phyloP scores from a whole-genome alignment of 2,113 vertebrate species.

The Campylomormyrus numenius region DNA sequence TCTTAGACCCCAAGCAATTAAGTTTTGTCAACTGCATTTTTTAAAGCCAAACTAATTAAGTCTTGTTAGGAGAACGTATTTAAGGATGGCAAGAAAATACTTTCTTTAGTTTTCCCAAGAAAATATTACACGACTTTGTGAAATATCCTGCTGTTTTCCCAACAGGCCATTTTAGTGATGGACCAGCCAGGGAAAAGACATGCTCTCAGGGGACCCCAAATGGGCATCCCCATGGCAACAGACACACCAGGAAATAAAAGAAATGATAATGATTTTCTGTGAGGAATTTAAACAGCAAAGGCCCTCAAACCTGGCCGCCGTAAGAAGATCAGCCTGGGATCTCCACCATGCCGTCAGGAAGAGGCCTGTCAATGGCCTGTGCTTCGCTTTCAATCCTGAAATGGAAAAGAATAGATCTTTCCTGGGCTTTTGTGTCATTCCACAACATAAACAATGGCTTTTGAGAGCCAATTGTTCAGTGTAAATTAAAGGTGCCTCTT shows the following conservation, averaged over 20 bases:
- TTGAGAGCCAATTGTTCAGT: conserved; percentile 3
- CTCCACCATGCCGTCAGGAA: not conserved
- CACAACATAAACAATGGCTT: conserved; percentile 11
- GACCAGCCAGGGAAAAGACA: not conserved
- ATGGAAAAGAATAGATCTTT: not conserved
- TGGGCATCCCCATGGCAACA: not conserved
- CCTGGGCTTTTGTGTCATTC: not conserved
- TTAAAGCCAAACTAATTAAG: not conserved
- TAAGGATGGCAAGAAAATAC: not conserved
- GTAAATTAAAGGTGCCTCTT: conserved; percentile 9
- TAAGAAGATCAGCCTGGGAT: conserved; percentile 39
- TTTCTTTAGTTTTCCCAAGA: not conserved
- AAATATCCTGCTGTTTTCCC: not conserved
- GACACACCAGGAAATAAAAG: conserved; percentile 23
- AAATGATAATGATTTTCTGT: conserved; percentile 25
- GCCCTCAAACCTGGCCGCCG: not conserved
- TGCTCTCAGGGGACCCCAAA: not conserved
- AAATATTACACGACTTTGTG: not conserved
- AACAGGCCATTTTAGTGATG: not conserved
- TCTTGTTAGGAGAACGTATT: not conserved
- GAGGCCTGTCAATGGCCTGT: not conserved
- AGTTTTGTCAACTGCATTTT: not conserved
- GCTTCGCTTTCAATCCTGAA: not conserved
- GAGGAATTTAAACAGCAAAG: conserved; percentile 48
- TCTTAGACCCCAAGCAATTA: not conserved